Evolutionary conservation across 2,797 vertebrate genomes (phyloP).

Genomic region (Petrocephalus schoutedeni): DNA sequence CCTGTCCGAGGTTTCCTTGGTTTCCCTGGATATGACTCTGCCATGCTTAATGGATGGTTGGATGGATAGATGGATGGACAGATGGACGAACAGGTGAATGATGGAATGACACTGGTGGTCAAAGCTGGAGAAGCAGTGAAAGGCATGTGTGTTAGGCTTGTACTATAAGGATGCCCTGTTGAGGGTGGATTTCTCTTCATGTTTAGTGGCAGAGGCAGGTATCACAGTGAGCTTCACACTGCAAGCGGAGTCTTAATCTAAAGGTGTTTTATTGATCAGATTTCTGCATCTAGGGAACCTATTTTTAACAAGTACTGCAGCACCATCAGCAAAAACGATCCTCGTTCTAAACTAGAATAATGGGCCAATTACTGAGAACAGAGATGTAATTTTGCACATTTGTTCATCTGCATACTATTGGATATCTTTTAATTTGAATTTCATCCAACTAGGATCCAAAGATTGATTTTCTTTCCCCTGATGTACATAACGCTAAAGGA

Average conservation of each 20-base stretch:
- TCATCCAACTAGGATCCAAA: neutral
- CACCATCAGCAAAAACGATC: neutral
- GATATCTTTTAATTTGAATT: neutral
- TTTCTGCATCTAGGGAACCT: neutral
- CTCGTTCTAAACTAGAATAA: slow-evolving; percentile 8
- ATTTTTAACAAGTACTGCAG: neutral
- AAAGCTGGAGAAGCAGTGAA: neutral
- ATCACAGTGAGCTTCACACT: neutral
- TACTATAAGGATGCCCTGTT: neutral
- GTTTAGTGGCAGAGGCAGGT: neutral
- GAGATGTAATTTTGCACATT: neutral
- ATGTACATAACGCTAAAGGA: neutral
- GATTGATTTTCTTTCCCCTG: neutral
- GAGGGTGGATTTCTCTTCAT: neutral
- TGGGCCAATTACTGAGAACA: neutral
- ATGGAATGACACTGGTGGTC: neutral
- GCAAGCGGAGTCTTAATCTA: neutral
- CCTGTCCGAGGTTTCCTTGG: neutral
- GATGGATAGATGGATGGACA: neutral
- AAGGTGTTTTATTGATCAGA: neutral
- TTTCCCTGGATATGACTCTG: neutral
- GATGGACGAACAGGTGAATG: neutral
- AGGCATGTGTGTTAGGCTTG: neutral
- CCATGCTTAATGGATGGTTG: neutral
- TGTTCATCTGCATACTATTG: neutral